phyloP scores from a whole-genome alignment of 2,888 invertebrate genomes.

The Macrosoma leucophasiata region DNA sequence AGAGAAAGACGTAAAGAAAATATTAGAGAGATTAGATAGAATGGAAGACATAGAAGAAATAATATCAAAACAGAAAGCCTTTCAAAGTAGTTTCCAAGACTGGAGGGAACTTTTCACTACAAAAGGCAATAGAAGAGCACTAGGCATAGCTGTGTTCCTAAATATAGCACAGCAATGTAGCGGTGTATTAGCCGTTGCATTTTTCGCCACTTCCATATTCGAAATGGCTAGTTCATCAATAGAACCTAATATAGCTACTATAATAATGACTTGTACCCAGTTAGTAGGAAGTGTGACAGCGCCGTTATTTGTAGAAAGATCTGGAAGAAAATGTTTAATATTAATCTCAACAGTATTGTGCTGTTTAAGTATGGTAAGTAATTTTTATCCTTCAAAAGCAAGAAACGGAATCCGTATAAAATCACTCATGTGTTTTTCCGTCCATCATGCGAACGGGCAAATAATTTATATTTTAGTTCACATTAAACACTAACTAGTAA shows the following conservation, averaged over 20 bases:
- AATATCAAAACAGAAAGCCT: no score
- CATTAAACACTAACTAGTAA: no score
- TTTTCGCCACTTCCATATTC: constrained; percentile 20
- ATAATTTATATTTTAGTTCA: no score
- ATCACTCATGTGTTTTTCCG: no score
- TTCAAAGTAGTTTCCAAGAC: no score
- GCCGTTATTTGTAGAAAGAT: constrained; percentile 19
- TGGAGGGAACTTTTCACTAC: no score
- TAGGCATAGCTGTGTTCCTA: background rate
- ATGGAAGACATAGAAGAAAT: no score
- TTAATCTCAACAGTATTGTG: constrained; percentile 14
- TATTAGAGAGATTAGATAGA: no score
- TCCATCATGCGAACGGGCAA: no score
- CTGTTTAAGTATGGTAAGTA: constrained; percentile 20
- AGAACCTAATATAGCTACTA: constrained; percentile 15
- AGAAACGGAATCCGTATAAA: no score
- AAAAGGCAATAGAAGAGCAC: constrained; percentile 5
- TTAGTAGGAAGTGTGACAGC: constrained; percentile 13
- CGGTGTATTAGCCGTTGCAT: constrained; percentile 15
- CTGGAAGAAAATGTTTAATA: constrained; percentile 17
- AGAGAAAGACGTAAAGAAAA: no score
- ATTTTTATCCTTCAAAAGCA: no score
- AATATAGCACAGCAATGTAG: constrained; percentile 10
- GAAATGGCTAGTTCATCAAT: constrained; percentile 14
- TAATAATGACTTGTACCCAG: constrained; percentile 19